A percentile compares a stretch with the other conserved stretches of the same genome.
Evolutionary conservation across 1,140 invertebrate genomes (phyloP).

Genomic region (Caenorhabditis tropicalis): DNA sequence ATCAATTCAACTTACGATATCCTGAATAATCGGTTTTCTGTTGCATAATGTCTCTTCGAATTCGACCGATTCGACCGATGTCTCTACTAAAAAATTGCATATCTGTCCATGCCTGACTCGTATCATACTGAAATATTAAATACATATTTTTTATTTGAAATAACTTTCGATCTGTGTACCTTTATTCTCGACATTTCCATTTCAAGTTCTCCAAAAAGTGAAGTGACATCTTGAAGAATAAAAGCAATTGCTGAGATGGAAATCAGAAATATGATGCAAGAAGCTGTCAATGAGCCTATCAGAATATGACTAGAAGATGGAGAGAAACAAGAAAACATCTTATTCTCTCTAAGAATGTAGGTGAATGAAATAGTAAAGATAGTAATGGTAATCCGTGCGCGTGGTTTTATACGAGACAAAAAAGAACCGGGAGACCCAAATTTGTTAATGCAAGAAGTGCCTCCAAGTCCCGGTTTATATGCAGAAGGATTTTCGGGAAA

Average conservation of each 20-base stretch:
- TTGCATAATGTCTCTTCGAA: slow-evolving; percentile 2
- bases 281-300: slow-evolving; percentile 7
- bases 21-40: background rate
- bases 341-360: background rate
- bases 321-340: background rate
- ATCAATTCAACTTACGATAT: background rate
- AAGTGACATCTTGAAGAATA: slow-evolving; percentile 33
- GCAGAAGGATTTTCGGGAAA: background rate
- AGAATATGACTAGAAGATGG: background rate
- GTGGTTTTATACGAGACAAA: background rate
- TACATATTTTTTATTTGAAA: background rate
- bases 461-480: slow-evolving; percentile 20
- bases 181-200: slow-evolving; percentile 26
- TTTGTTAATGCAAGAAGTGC: slow-evolving; percentile 32
- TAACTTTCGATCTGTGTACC: background rate
- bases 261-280: slow-evolving; percentile 26
- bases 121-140: background rate
- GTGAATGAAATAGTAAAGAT: background rate
- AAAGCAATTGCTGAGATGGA: background rate
- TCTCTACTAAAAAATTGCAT: background rate
- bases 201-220: slow-evolving; percentile 37
- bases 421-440: background rate
- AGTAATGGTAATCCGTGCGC: slow-evolving; percentile 33
- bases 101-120: background rate
- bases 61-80: background rate